Base-by-base conservation (phyloP, 1,140 invertebrate species). In the Propsilocerus akamusi region DNA sequence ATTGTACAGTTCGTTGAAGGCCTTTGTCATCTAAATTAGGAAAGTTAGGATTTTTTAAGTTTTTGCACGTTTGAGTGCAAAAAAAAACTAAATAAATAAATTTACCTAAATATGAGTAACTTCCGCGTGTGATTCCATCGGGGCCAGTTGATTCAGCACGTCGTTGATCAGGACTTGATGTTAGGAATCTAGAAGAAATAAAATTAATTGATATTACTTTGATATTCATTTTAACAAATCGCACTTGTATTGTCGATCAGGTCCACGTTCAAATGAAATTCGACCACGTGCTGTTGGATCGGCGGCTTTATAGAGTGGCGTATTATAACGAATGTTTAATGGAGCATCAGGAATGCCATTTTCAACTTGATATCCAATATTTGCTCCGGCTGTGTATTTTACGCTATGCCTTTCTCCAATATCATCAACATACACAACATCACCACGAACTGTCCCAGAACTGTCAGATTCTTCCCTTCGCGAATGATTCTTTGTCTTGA, bases 11-110 rank as follows among this genome's bases (percentile, higher is more conserved):
- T 48, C 73, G 72, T 65, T 81, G 78, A 20, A 78, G 71, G 2
- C 79, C 78, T 68, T 81, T 80, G 56, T 82, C 78, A 57, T 82
- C 81, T 12, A 82, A 60, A n/a, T n/a, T n/a, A n/a, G n/a, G n/a
- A n/a, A n/a, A n/a, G n/a, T n/a, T n/a, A n/a, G n/a, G n/a, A n/a
- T n/a, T n/a, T n/a, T n/a, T n/a, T n/a, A n/a, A n/a, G n/a, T n/a
- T n/a, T n/a, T n/a, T n/a, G n/a, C n/a, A n/a, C n/a, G n/a, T n/a
- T n/a, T n/a, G n/a, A n/a, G n/a, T n/a, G n/a, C n/a, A n/a, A n/a
- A n/a, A n/a, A n/a, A n/a, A n/a, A n/a, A n/a, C n/a, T n/a, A n/a
- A n/a, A n/a, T n/a, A n/a, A n/a, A n/a, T n/a, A n/a, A n/a, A n/a
- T n/a, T n/a, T n/a, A n/a, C n/a, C n/a, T n/a, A n/a, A 41, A 58